Evolutionary conservation across 2,797 vertebrate genomes (phyloP).

Genomic region (Tolypeutes matacus): DNA sequence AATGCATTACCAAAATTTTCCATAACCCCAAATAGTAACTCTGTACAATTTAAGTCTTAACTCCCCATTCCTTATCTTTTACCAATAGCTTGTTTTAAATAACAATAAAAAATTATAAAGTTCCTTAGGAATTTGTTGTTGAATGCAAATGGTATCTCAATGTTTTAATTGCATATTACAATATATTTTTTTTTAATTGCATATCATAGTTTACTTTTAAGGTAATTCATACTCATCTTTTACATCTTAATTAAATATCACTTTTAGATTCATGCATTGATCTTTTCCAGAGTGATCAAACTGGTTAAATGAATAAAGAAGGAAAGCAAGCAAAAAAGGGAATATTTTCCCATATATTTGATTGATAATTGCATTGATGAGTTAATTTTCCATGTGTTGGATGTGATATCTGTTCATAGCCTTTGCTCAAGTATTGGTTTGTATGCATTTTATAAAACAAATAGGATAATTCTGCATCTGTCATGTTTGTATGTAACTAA

Average conservation of each 20-base stretch:
- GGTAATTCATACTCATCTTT: constrained; percentile 31
- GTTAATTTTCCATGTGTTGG: neutral
- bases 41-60: too few species aligned
- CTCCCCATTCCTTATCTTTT: too few species aligned
- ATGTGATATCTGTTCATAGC: neutral
- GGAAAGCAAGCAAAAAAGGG: neutral
- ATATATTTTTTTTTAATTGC: too few species aligned
- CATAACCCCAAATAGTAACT: too few species aligned
- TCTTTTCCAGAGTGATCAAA: constrained; percentile 26
- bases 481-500: neutral
- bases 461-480: neutral
- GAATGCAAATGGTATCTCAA: neutral
- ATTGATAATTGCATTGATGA: neutral
- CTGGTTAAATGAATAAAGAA: constrained; percentile 18
- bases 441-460: neutral
- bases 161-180: constrained; percentile 40
- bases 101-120: neutral
- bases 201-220: neutral
- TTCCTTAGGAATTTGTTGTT: constrained; percentile 32
- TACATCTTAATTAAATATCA: neutral
- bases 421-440: constrained; percentile 18
- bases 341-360: neutral
- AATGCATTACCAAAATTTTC: too few species aligned
- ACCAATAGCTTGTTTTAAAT: neutral
- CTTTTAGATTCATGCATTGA: neutral